Conservation (phyloP, 2,113 vertebrate genomes). For the Hystrix cristata region DNA sequence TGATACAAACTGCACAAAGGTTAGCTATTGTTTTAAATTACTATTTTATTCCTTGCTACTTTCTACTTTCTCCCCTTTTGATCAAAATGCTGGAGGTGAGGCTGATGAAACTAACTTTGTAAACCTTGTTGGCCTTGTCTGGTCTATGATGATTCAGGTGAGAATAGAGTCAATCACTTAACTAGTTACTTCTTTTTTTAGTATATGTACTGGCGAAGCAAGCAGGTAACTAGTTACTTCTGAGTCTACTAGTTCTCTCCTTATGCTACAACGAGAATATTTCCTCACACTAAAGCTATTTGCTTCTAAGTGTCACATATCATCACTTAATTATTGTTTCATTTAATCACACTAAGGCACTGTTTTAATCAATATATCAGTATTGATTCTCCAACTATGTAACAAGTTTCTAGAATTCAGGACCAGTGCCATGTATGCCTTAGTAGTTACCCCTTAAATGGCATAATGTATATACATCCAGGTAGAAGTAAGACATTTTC, state of each 20-base stretch:
- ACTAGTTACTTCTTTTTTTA: neutral
- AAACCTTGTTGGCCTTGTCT: neutral
- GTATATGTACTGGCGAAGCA: no score
- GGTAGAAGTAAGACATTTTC: neutral
- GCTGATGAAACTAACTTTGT: conserved; percentile 49
- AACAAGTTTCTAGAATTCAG: conserved; percentile 1
- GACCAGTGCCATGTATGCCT: neutral
- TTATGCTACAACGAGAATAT: conserved; percentile 1
- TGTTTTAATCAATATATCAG: conserved; percentile 7
- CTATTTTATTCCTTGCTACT: conserved; percentile 54
- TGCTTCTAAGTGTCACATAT: neutral
- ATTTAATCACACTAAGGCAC: neutral
- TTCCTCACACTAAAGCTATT: conserved; percentile 28
- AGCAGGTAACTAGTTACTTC: neutral
- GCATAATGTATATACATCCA: neutral
- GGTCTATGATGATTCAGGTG: conserved; percentile 23
- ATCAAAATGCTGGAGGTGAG: neutral
- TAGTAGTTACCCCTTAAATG: neutral
- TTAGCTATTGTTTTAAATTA: conserved; percentile 22
- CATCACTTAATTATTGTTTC: conserved; percentile 14
- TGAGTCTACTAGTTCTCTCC: neutral
- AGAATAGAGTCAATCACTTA: conserved; percentile 50
- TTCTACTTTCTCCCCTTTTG: conserved; percentile 35
- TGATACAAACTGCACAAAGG: neutral
- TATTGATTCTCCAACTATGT: neutral